Percentiles rank a stretch among this genome's conserved stretches.
phyloP scores from a whole-genome alignment of 2,797 vertebrate species.

The Botia almorhae region DNA sequence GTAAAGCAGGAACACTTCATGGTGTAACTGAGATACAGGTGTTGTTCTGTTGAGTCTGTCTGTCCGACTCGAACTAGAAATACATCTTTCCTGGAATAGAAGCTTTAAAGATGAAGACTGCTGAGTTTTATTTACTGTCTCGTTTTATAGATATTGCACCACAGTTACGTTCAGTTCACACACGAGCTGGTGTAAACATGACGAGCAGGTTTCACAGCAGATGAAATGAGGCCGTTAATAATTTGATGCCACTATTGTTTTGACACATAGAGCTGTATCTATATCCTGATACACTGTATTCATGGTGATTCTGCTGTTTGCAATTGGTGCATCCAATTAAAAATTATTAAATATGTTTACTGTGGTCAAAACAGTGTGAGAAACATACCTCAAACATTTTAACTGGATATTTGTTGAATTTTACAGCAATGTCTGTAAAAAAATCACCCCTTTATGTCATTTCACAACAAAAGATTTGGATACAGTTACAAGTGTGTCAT shows the following conservation, averaged over 20 bases:
- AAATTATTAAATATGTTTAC: no score
- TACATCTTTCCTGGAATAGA: neutral
- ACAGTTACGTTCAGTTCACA: neutral
- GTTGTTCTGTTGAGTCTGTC: constrained; percentile 22
- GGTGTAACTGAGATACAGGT: constrained; percentile 37
- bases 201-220: constrained; percentile 22
- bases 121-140: neutral
- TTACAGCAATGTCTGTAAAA: no score
- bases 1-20: neutral
- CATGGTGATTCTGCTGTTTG: no score
- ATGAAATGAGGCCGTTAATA: constrained; percentile 46
- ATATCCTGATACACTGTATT: no score
- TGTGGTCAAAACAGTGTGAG: no score
- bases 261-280: no score
- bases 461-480: no score
- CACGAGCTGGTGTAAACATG: neutral
- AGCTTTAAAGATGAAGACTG: neutral
- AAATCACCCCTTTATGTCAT: no score
- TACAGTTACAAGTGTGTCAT: neutral
- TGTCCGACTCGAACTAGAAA: constrained; percentile 10
- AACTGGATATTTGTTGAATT: no score
- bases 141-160: no score
- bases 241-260: constrained; percentile 55
- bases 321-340: no score
- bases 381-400: no score